These are phyloP conservation scores for Melipona bicolor DNA, from an alignment of 2,888 invertebrate genomes.

Conservation along the genomic window DNA sequence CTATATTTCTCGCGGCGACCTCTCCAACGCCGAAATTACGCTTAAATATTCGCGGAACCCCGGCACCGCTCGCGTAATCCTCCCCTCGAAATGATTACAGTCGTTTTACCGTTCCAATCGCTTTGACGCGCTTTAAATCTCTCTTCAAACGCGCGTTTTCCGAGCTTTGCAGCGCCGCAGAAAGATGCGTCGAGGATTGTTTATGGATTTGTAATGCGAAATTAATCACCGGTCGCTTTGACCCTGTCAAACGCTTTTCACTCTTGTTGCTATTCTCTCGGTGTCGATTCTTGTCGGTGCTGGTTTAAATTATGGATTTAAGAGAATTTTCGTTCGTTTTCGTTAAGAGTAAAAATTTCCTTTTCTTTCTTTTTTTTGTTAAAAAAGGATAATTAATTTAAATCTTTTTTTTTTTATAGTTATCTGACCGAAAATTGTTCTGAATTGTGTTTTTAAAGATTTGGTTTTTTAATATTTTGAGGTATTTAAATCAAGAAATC, in stretches of 20 bases:
- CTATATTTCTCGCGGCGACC: slow-evolving; percentile 16
- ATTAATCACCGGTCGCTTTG: neutral
- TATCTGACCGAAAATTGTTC: too few relatives aligned
- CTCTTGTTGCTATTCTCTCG: too few relatives aligned
- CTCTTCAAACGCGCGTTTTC: neutral
- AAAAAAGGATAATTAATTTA: too few relatives aligned
- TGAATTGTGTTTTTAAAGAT: too few relatives aligned
- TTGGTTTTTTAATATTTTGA: too few relatives aligned
- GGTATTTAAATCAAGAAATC: too few relatives aligned
- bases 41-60: slow-evolving; percentile 40
- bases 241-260: neutral
- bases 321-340: too few relatives aligned
- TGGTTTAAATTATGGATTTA: neutral
- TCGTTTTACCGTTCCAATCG: slow-evolving; percentile 17
- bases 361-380: too few relatives aligned
- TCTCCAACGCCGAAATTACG: slow-evolving; percentile 31
- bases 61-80: slow-evolving; percentile 5
- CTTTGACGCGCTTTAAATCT: slow-evolving; percentile 36
- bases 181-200: neutral
- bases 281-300: neutral
- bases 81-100: slow-evolving; percentile 9
- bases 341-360: too few relatives aligned
- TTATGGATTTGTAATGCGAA: neutral
- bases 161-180: neutral
- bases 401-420: too few relatives aligned